Evolutionary conservation across 2,888 invertebrate species (phyloP), one percentile per base, ranked within the genome.

Genomic region (Lepas anatifera): DNA sequence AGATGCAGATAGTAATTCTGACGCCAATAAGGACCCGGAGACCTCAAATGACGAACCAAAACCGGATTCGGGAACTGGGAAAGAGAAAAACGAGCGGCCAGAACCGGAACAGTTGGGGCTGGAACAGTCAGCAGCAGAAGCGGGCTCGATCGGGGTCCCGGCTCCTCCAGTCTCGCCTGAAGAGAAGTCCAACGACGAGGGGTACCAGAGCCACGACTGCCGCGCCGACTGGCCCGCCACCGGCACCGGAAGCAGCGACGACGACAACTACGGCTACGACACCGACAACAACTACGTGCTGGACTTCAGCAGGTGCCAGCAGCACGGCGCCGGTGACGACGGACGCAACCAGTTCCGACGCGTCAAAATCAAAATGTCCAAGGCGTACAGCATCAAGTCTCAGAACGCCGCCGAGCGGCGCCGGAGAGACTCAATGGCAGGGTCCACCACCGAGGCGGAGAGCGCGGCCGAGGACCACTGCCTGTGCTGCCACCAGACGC

Each of bases 321-420:
- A 3, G 7, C 22, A 25, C 48, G 48, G 48, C 48, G 7, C 2
- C n/a, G n/a, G 3, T 25, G n/a, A 25, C n/a, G 48, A 3, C n/a
- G 7, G 4, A 76, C 88, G 90, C 75, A 95, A 94, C 80, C 94
- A 94, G 80, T 95, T 90, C 78, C 86, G 94, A 70, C 93, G 93
- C 81, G 92, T 94, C 22, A 95, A 95, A 83, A 93, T 94, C 77
- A 95, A 95, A 83, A 93, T 95, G 85, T 88, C 91, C 58, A 88
- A 91, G 32, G 73, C 72, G 6, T 73, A 73, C 39, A 71, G 72
- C 67, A 58, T 58, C 58, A 27, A 32, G 29, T 58, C 58, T 7
- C 32, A 58, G 32, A 58, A 58, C 58, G 58, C 11, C 18, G 29
- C 13, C 3, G 29, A 29, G 58, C 58, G 58, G 13, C 58, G 58